Base-by-base conservation (phyloP, 2,888 invertebrate genomes). In the Drosophila incognita region DNA sequence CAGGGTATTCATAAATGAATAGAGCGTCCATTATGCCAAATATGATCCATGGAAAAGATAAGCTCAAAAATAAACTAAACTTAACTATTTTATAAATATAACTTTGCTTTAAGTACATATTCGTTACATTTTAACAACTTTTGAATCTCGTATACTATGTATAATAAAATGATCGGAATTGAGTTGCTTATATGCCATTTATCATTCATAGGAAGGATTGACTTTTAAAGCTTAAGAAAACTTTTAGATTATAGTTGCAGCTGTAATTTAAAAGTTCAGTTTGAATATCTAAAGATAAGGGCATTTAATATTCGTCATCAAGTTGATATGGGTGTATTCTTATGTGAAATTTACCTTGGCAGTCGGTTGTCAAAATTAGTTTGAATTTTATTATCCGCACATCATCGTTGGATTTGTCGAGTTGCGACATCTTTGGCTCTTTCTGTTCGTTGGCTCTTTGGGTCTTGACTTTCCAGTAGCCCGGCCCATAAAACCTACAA, bases 301-400 rank as follows among this genome's bases (percentile, higher is more conserved):
- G 68, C 40, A 68, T 69, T 42, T n/a, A 51, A 15, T 40, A 21
- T n/a, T 56, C 68, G 69, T 21, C 27, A 2, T 13, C n/a, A 7
- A 21, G 27, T 21, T 29, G 27, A 36, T 46, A 57, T 59, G 58
- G 52, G 29, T 52, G 49, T 69, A 15, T 24, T 46, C 48, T 69
- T 59, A 65, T 81, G 51, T 61, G 51, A 81, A 68, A 82, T 64
- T 59, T 81, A 77, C 77, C 83, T 82, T 74, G 73, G 57, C 77
- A 76, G 69, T 63, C 62, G 56, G 56, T 69, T 87, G 87, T 89
- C 73, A 77, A 89, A 85, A 89, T 85, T 89, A 83, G 89, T 87
- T 85, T 84, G 73, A 64, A 80, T 85, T 87, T 84, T 89, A 87
- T 87, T 69, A 85, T 76, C 76, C 63, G 69, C 81, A 83, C 76